Percentiles rank a stretch among this genome's conserved stretches.
These are phyloP conservation scores for Corydoras maculifer DNA, from an alignment of 2,113 vertebrate species.

Conservation along the genomic window DNA sequence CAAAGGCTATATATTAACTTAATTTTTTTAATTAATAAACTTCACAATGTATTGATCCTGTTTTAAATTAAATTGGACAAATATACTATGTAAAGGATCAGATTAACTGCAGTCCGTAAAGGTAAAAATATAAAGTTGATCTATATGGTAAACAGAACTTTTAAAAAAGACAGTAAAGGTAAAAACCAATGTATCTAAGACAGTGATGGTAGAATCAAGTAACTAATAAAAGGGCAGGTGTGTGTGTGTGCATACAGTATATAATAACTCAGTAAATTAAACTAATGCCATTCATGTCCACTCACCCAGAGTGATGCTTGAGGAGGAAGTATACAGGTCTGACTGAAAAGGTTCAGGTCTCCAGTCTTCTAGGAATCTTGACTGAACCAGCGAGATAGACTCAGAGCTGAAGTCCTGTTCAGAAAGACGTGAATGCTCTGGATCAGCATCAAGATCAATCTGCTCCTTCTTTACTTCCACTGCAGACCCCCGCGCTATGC, in stretches of 20 bases:
- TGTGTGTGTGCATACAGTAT: not conserved
- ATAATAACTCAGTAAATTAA: no score
- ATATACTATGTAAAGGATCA: no score
- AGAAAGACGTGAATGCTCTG: slow-evolving; percentile 1
- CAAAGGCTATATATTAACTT: no score
- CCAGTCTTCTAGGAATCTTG: slow-evolving; percentile 48
- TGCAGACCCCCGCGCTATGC: not conserved
- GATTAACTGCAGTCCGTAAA: no score
- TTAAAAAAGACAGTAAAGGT: no score
- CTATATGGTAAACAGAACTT: no score
- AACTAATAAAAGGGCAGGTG: not conserved
- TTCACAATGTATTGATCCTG: no score
- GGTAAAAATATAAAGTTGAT: no score
- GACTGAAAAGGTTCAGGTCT: slow-evolving; percentile 44
- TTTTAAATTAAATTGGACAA: no score
- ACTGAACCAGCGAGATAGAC: slow-evolving; percentile 46
- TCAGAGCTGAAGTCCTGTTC: slow-evolving; percentile 35
- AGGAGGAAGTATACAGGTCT: slow-evolving; percentile 31
- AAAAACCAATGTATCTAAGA: no score
- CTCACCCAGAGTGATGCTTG: slow-evolving; percentile 40
- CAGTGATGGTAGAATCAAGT: no score
- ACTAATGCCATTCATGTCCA: not conserved
- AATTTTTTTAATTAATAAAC: no score
- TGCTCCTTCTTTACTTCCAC: slow-evolving; percentile 42
- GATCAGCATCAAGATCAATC: slow-evolving; percentile 21